Evolutionary conservation across 92 coral and sea anemone species (phyloP), one percentile per base, ranked within the genome.

Genomic region (Phenganax marumi): DNA sequence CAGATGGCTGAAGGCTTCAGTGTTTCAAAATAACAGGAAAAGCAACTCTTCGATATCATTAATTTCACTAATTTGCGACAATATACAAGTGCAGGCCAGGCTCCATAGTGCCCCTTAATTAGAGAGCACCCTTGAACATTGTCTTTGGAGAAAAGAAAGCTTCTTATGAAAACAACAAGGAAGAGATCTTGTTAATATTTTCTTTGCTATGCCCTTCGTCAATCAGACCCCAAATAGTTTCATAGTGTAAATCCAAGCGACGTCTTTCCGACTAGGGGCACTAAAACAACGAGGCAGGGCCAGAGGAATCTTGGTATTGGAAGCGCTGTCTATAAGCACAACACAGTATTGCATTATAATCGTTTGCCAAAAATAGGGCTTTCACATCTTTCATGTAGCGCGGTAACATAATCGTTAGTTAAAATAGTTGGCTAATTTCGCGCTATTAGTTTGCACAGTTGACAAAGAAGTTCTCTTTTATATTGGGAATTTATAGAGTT

Each of bases 91-190:
- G 54, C 64, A 74, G n/a, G 52, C n/a, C 62, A 26, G 65, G 62
- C 49, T 47, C 79, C 79, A 74, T 10, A 25, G 63, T 1, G 65
- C 12, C 81, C 79, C 65, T 76, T 62, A 76, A 49, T 33, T 55
- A 77, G 81, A 77, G 81, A 52, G 81, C 79, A 22, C 81, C 81
- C 81, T 77, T 52, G 16, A 57, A 70, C 12, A 9, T 24, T 51
- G 47, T 69, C 75, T 69, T 69, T 69, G 3, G 12, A 25, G 39
- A 77, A 77, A 78, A 46, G 72, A 78, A 26, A 78, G 68, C 68
- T 57, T 78, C 71, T 78, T 63, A 33, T 60, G 57, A 43, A 66
- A 66, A 66, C 72, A 66, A 66, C 50, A 66, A 76, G 33, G 73
- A 61, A 61, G 21, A 57, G 48, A 60, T 62, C 50, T 77, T 77